A percentile compares a stretch with the other conserved stretches of the same genome.
Evolutionary conservation across 2,797 vertebrate genomes (phyloP).

Genomic region (Limosa lapponica): DNA sequence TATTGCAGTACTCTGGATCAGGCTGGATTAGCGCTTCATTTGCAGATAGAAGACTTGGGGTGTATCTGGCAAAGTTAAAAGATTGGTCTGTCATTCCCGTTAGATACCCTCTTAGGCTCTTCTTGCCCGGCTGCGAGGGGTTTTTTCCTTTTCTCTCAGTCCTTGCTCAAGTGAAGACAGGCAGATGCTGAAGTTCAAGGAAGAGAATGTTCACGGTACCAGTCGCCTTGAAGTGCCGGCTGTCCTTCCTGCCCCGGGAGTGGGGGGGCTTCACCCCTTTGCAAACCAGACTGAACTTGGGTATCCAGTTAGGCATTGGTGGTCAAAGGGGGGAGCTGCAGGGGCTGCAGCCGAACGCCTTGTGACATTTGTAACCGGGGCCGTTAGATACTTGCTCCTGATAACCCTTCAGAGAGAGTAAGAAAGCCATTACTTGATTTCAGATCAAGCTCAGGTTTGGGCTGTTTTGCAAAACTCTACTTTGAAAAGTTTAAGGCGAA

Average conservation of each 20-base stretch:
- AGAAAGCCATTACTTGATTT: background rate
- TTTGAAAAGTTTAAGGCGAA: background rate
- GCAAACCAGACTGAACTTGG: background rate
- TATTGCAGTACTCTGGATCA: background rate
- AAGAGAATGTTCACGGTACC: background rate
- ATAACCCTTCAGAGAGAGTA: too few relatives aligned
- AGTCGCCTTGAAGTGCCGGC: background rate
- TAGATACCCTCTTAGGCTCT: background rate
- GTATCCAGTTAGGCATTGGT: rapidly evolving
- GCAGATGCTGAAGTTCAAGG: background rate
- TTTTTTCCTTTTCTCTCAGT: background rate
- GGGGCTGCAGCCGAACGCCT: too few relatives aligned
- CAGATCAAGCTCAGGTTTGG: background rate
- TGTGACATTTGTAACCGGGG: background rate
- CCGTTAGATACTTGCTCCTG: too few relatives aligned
- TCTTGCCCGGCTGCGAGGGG: background rate
- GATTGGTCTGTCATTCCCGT: background rate
- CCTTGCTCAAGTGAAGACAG: background rate
- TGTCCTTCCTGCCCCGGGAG: background rate
- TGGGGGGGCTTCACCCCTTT: background rate
- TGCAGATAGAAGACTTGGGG: background rate
- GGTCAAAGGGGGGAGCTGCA: too few relatives aligned
- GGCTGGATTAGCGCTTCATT: background rate
- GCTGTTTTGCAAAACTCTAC: background rate
- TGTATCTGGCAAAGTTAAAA: background rate